A percentile compares a stretch with the other conserved stretches of the same genome.
phyloP scores from a whole-genome alignment of 2,888 invertebrate genomes.

The Diplazon laetatorius region DNA sequence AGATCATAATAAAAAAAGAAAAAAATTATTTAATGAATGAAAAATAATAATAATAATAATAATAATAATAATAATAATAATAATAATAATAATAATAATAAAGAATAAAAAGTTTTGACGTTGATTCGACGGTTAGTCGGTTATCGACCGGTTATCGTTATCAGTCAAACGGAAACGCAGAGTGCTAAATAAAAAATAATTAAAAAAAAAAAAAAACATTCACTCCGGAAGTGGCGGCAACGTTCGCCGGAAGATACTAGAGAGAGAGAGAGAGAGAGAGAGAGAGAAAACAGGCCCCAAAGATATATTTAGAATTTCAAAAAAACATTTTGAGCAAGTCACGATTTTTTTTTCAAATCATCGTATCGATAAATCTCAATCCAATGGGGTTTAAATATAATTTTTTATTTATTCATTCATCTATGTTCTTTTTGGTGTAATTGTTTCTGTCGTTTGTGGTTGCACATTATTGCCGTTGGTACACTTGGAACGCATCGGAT shows the following conservation, averaged over 20 bases:
- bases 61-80: too few relatives aligned
- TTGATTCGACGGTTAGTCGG: background rate
- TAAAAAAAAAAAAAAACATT: too few relatives aligned
- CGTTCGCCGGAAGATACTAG: background rate
- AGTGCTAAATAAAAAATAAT: background rate
- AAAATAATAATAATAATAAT: too few relatives aligned
- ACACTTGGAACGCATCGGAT: too few relatives aligned
- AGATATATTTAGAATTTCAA: slow-evolving; percentile 5
- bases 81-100: background rate
- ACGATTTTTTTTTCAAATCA: background rate
- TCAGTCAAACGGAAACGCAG: slow-evolving; percentile 12
- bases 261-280: too few relatives aligned
- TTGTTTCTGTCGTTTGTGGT: background rate
- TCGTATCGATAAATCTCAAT: slow-evolving; percentile 10
- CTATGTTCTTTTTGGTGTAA: too few relatives aligned
- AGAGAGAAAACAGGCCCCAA: too few relatives aligned
- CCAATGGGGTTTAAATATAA: background rate
- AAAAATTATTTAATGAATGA: too few relatives aligned
- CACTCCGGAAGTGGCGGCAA: slow-evolving; percentile 6
- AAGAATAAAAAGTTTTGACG: background rate
- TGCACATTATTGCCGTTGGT: background rate
- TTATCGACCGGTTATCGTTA: background rate
- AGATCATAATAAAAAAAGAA: too few relatives aligned
- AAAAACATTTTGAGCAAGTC: background rate
- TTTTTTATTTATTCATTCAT: too few relatives aligned